Evolutionary conservation across 2,797 vertebrate species (phyloP), one percentile per base, ranked within the genome.

Genomic region (Poliocrania exsul): DNA sequence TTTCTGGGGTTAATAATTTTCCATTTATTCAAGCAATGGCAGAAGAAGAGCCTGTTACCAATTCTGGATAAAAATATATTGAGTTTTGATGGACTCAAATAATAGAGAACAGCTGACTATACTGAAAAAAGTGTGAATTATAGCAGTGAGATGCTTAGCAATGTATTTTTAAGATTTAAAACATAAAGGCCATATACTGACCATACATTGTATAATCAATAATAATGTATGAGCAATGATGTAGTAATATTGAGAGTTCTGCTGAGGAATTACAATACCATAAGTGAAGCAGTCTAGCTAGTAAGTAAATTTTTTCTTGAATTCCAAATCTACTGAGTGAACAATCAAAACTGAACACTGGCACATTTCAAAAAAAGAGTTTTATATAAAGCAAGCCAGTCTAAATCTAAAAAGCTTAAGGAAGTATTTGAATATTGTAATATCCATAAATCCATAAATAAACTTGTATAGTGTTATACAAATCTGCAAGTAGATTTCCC

Each of bases 111-210:
- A 40, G 49, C 18, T 92, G 64, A 91, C 42, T 50, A 42, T 72
- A 62, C 35, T 84, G 57, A 29, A 83, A 83, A 62, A 92, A 84
- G 8, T 40, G 29, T 88, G 58, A 90, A 62, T 65, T 53, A 35
- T 80, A 94, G 47, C 11, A 71, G 38, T 56, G 31, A 92, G 82
- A 88, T 81, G 4, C 13, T 58, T 80, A 29, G 24, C 64, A 95
- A 86, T 58, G 35, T 69, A 50, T 67, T 81, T 61, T 86, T 21
- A 78, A 75, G 28, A 86, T 88, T 88, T 91, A 81, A 90, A 94
- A 75, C 21, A 24, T 47, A 92, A 47, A 7, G 44, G 16, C 3
- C 11, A 8, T 75, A 66, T 73, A 77, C 13, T 47, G 26, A 64
- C 56, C 61, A 8, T 57, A 65, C 85, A 86, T 20, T 67, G 7